These are phyloP conservation scores for Meandrusa payeni DNA, from an alignment of 2,888 invertebrate species.

Conservation along the genomic window DNA sequence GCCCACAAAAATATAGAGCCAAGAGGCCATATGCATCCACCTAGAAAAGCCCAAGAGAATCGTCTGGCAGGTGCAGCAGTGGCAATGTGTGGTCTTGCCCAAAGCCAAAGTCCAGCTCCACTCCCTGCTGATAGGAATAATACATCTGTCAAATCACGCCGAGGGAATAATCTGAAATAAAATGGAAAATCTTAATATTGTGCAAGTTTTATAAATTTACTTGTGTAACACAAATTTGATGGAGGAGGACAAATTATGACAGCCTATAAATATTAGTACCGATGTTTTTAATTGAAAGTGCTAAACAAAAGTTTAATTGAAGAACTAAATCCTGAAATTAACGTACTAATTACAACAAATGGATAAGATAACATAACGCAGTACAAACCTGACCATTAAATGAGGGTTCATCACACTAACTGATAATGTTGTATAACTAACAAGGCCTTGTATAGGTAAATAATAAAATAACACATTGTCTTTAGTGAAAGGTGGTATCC, in stretches of 20 bases:
- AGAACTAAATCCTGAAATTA: too few species aligned
- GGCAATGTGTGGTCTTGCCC: slow-evolving; percentile 88
- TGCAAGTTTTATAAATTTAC: too few species aligned
- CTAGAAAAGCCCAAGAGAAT: slow-evolving; percentile 86
- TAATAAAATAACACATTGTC: slow-evolving; percentile 88
- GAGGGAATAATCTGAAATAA: slow-evolving; percentile 85
- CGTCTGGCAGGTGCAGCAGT: slow-evolving; percentile 82
- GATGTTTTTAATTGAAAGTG: too few species aligned
- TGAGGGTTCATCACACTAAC: slow-evolving; percentile 93
- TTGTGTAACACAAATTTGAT: too few species aligned
- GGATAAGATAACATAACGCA: too few species aligned
- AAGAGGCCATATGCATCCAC: slow-evolving; percentile 91
- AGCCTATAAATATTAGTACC: too few species aligned
- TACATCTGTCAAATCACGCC: slow-evolving; percentile 89
- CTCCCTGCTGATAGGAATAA: slow-evolving; percentile 89
- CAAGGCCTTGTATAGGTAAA: slow-evolving; percentile 87
- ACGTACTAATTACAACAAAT: too few species aligned
- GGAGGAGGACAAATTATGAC: too few species aligned
- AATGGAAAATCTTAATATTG: too few species aligned
- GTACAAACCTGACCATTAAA: slow-evolving; percentile 84
- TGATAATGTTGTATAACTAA: slow-evolving; percentile 89
- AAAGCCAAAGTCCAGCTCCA: slow-evolving; percentile 92
- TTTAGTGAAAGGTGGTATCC: slow-evolving; percentile 84
- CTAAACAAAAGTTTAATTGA: too few species aligned
- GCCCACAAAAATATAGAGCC: slow-evolving; percentile 96